Evolutionary conservation across 1,140 invertebrate genomes (phyloP), one percentile per base, ranked within the genome.

Genomic region (Drosophila suzukii): DNA sequence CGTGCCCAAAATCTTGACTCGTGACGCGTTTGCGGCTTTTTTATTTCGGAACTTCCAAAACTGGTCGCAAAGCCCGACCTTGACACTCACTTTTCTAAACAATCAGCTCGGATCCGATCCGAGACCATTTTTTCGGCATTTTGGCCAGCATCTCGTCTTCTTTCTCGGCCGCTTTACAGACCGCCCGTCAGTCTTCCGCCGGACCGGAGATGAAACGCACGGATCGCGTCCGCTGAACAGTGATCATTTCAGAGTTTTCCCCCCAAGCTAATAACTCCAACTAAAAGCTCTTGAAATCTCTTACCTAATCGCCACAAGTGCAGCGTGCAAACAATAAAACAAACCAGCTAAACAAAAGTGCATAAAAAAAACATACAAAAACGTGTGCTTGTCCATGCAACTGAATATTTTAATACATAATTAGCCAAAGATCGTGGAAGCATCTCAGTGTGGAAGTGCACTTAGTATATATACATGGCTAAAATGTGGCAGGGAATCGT

Each of bases 41-140:
- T 51, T 56, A 30, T 49, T 32, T 57, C 43, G 34, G 58, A 76
- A 63, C 62, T 56, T 15, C 7, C 1, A 34, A 66, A 78, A 86
- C 75, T 88, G 78, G 83, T 79, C 73, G 53, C 39, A 57, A 50
- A 60, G 46, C 61, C 81, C 84, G 84, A 91, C 90, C 90, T 91
- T 91, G 90, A 91, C 90, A 91, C 90, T 91, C 86, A 91, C 89
- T 89, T 89, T 89, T 89, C 81, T 88, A 77, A 84, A 80, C 67
- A 81, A 80, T 75, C 74, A 67, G 51, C 73, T 62, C 65, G n/a
- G 32, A 10, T 46, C 17, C 15, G 62, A 58, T 70, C 56, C 56
- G 59, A 90, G 72, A 77, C 50, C 47, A 78, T 80, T 75, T 66
- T 66, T 68, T 20, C 54, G 49, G 59, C 59, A 81, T 83, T 80